Conservation (phyloP, 2,113 vertebrate species). For the Lontra canadensis region DNA sequence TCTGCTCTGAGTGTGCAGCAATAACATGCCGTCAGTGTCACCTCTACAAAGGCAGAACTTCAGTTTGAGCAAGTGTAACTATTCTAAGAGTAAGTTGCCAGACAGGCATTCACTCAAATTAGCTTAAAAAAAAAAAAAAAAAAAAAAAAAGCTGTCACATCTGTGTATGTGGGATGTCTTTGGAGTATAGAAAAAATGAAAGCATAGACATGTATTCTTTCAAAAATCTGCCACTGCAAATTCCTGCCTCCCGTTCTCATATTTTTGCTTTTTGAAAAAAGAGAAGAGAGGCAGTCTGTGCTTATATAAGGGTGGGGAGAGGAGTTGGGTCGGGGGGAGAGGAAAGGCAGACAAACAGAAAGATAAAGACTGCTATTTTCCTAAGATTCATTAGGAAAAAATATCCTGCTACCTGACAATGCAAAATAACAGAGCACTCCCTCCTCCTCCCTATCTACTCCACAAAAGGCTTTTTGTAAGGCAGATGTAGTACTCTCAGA, state of each 20-base stretch:
- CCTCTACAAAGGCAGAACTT: constrained; percentile 64
- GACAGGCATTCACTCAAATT: constrained; percentile 67
- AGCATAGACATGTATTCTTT: constrained; percentile 36
- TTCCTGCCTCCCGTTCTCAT: neutral
- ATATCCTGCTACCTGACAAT: neutral
- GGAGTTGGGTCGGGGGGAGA: neutral
- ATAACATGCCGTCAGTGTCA: neutral
- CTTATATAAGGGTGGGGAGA: neutral
- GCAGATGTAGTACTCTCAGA: neutral
- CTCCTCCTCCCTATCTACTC: neutral
- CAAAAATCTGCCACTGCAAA: constrained; percentile 46
- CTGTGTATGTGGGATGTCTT: constrained; percentile 58
- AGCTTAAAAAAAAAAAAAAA: constrained; percentile 52
- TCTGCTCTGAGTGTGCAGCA: neutral
- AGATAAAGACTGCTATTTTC: neutral
- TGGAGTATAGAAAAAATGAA: neutral
- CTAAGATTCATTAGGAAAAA: neutral
- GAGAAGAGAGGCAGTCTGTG: neutral
- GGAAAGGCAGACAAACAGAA: neutral
- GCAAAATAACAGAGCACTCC: neutral
- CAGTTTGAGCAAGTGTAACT: constrained; percentile 46
- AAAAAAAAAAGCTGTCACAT: neutral
- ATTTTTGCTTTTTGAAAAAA: neutral
- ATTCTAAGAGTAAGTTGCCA: constrained; percentile 57
- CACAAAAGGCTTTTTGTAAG: neutral